Percentiles rank a stretch among this genome's conserved stretches.
phyloP scores from a whole-genome alignment of 2,888 invertebrate genomes.

The Rhagonycha lutea region DNA sequence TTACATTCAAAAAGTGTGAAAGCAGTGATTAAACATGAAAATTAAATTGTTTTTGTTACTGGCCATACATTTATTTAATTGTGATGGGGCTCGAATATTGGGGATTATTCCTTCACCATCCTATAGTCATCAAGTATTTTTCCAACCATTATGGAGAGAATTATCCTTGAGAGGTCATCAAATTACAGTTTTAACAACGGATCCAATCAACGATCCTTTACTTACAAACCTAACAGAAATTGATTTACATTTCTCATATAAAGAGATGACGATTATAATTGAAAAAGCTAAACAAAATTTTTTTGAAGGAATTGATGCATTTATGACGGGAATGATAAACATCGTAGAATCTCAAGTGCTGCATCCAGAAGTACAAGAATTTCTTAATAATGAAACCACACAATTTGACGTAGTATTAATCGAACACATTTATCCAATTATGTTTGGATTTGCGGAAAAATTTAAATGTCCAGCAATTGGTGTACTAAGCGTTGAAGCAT shows the following conservation, averaged over 20 bases:
- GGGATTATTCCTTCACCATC: conserved; percentile 55
- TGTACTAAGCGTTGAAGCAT: conserved; percentile 41
- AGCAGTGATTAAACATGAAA: too few species aligned
- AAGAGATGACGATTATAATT: background rate
- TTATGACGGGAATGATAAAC: background rate
- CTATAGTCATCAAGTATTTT: conserved; percentile 58
- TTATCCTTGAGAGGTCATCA: conserved; percentile 57
- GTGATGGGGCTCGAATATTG: conserved; percentile 50
- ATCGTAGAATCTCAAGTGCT: conserved; percentile 17
- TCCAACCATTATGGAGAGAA: conserved; percentile 53
- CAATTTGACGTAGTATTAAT: conserved; percentile 47
- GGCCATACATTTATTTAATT: too few species aligned
- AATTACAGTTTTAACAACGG: conserved; percentile 54
- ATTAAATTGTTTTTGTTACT: too few species aligned
- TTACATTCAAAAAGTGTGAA: too few species aligned
- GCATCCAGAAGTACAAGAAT: conserved; percentile 40
- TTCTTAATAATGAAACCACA: conserved; percentile 40
- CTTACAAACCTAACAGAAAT: conserved; percentile 35
- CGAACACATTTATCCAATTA: conserved; percentile 42
- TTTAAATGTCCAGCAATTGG: conserved; percentile 48
- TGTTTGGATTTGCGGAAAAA: conserved; percentile 42
- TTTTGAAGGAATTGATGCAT: background rate
- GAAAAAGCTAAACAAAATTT: background rate
- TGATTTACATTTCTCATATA: conserved; percentile 48
- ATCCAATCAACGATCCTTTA: conserved; percentile 51